Evolutionary conservation across 92 coral and sea anemone genomes (phyloP).

Genomic region (Hydrozoanthus gracilis): DNA sequence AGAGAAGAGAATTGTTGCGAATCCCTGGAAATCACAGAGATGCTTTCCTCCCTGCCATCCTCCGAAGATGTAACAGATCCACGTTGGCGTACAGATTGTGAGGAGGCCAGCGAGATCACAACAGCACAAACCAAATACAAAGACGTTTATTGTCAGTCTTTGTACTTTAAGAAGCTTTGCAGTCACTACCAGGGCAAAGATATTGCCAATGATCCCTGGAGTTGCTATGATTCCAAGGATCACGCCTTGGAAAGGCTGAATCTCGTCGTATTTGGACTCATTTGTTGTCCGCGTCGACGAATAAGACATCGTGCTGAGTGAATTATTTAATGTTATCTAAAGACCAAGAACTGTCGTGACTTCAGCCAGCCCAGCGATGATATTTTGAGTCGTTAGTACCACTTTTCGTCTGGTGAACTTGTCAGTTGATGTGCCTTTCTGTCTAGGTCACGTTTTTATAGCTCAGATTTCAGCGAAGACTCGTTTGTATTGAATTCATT

Average conservation of each 20-base stretch:
- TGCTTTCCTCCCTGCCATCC: slow-evolving; percentile 73
- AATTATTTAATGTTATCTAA: not conserved
- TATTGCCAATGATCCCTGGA: slow-evolving; percentile 76
- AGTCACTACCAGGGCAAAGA: slow-evolving; percentile 77
- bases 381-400: not conserved
- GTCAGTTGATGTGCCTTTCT: not conserved
- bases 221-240: slow-evolving; percentile 49
- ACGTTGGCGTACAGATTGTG: slow-evolving; percentile 72
- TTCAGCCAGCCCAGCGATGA: not conserved
- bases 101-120: slow-evolving; percentile 72
- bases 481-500: not conserved
- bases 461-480: not conserved
- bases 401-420: not conserved
- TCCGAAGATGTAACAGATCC: slow-evolving; percentile 72
- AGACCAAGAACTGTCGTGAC: not conserved
- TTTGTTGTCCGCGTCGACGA: slow-evolving; percentile 23
- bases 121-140: slow-evolving; percentile 76
- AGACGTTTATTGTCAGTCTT: slow-evolving; percentile 77
- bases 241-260: slow-evolving; percentile 48
- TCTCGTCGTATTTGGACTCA: slow-evolving; percentile 30
- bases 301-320: not conserved
- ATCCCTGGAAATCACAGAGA: slow-evolving; percentile 85
- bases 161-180: slow-evolving; percentile 66
- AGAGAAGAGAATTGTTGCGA: slow-evolving; percentile 68
- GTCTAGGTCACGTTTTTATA: not conserved